Evolutionary conservation across 2,113 vertebrate species (phyloP), one percentile per base, ranked within the genome.

Genomic region (Neomonachus schauinslandi): DNA sequence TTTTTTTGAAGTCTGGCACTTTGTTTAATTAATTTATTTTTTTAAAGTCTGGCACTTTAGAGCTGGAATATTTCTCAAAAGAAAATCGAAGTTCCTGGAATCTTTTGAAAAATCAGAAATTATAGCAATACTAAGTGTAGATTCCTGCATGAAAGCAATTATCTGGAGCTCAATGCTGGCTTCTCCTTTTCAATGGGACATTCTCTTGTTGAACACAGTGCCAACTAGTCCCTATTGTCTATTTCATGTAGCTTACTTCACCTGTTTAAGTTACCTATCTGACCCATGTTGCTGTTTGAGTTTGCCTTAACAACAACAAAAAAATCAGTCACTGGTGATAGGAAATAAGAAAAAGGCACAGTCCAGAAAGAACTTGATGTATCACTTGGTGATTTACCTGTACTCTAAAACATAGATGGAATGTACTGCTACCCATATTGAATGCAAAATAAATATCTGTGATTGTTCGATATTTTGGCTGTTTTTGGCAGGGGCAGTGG

Each of bases 91-190:
- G 33, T 95, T 91, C 61, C 19, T 84, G 28, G 31, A 90, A 84
- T 89, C 26, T 61, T 87, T 55, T 94, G 74, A 93, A 79, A 96
- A 96, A n/a, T 51, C 15, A 49, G 28, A 84, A 92, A 87, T 59
- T 14, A 69, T 7, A 72, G n/a, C n/a, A 91, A 72, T 1, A n/a
- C 7, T 13, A 36, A 89, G 2, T 55, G 2, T 72, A 8, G 7
- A 0, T 85, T 97, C 24, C 19, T 21, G 3, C 42, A 46, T 13
- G 57, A 65, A 91, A 84, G 3, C 15, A 26, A 4, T 8, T 82
- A 21, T 61, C 13, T 15, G 12, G 36, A 53, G 53, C 19, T 94
- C 15, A 57, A 14, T 12, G 36, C 31, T 59, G 9, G 13, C 18
- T 61, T 92, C 67, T 88, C 4, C 14, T 36, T 55, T n/a, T 59